phyloP scores from a whole-genome alignment of 30 jellyfish, hydroid and myxozoan genomes.

The Turritopsis dohrnii region DNA sequence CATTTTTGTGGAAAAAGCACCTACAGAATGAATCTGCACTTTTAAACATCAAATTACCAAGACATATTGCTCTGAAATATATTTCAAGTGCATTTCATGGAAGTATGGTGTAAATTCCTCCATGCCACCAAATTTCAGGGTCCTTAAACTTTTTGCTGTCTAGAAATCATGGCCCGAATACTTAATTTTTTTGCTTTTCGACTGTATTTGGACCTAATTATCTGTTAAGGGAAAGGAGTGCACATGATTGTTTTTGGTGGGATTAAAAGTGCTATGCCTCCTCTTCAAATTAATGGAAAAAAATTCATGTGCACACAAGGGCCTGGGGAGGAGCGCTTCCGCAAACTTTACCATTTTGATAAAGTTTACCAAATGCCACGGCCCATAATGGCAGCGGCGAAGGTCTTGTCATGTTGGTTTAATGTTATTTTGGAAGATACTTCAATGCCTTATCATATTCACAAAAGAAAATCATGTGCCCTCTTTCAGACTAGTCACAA shows the following conservation, averaged over 20 bases:
- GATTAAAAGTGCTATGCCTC: not conserved
- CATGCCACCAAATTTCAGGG: not conserved
- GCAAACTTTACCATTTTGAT: too few species aligned
- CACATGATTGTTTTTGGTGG: not conserved
- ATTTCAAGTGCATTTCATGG: not conserved
- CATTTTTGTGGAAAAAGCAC: not conserved
- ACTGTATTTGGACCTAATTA: too few species aligned
- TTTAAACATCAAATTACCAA: not conserved
- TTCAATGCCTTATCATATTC: not conserved
- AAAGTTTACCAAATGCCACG: not conserved
- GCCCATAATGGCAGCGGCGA: not conserved
- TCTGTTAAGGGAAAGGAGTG: too few species aligned
- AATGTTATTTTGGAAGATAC: not conserved
- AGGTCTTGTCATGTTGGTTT: not conserved
- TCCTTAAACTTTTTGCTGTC: not conserved
- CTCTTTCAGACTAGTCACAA: not conserved
- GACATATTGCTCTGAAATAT: not conserved
- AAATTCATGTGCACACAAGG: not conserved
- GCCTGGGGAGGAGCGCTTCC: not conserved
- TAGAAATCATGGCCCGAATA: not conserved
- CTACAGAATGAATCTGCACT: not conserved
- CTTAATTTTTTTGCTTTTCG: too few species aligned
- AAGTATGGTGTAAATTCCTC: not conserved
- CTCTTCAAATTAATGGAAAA: not conserved
- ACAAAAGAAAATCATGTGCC: not conserved